phyloP scores from a whole-genome alignment of 2,888 invertebrate species.

The Carterocephalus palaemon region DNA sequence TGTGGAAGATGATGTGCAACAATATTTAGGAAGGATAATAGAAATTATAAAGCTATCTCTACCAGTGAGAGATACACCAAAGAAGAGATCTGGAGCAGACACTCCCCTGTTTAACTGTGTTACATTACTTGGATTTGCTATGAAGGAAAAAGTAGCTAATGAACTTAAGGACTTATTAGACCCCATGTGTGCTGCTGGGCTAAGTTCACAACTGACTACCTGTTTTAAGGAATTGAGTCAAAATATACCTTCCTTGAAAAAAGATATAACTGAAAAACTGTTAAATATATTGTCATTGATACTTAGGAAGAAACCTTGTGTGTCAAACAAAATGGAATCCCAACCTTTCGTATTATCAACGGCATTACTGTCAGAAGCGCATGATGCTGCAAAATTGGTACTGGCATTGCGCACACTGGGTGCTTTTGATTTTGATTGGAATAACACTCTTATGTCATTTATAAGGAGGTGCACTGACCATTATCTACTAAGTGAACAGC shows the following conservation, averaged over 20 bases:
- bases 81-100: constrained; percentile 86
- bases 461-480: constrained; percentile 95
- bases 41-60: constrained; percentile 86
- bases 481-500: constrained; percentile 93
- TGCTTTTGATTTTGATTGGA: constrained; percentile 94
- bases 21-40: constrained; percentile 90
- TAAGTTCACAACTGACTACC: constrained; percentile 93
- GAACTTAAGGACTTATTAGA: constrained; percentile 92
- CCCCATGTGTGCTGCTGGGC: constrained; percentile 93
- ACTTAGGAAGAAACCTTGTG: constrained; percentile 90
- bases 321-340: constrained; percentile 78
- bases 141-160: constrained; percentile 86
- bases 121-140: constrained; percentile 93
- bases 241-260: constrained; percentile 91
- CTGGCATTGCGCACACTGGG: constrained; percentile 95
- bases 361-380: constrained; percentile 73
- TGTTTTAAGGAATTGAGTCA: constrained; percentile 94
- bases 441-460: constrained; percentile 91
- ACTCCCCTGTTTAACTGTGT: constrained; percentile 96
- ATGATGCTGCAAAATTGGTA: constrained; percentile 91
- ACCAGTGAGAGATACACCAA: constrained; percentile 87
- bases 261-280: constrained; percentile 94
- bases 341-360: constrained; percentile 62
- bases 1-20: constrained; percentile 88
- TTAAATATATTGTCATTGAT: constrained; percentile 94